Base-by-base conservation (phyloP, 2,797 vertebrate species). In the Chloroceryle inda region DNA sequence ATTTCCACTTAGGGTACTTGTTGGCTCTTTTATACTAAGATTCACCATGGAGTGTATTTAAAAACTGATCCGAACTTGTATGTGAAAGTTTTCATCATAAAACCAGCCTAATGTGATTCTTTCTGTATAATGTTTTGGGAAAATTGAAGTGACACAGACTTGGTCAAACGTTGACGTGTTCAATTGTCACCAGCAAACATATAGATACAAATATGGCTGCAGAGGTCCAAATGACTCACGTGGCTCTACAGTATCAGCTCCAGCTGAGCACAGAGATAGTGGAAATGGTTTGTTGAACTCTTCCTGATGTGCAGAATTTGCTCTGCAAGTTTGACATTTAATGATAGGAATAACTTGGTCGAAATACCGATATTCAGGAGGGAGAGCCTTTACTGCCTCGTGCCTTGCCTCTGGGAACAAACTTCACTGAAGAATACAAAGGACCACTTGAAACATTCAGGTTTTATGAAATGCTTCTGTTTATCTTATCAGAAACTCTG, bases 401-500 rank as follows among this genome's bases (percentile, higher is more conserved):
- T 69, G 64, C 18, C 27, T 89, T 72, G 24, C 44, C 64, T 66
- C 66, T 66, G 63, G 58, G 62, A 92, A 74, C 44, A 77, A 61
- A 47, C 66, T 67, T 68, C 23, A 33, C 27, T 55, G 40, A 55
- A 3, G 58, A 58, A 58, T 14, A 52, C 0, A 19, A 87, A 90
- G 56, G 40, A 49, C n/a, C 21, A 61, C 24, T 4, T 68, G 62
- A 64, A 89, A 86, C 47, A 74, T 77, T 58, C 45, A 55, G 56
- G 18, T 5, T 66, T 90, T 85, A 20, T 89, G 77, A 81, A 97
- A 94, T 24, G 5, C 55, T 68, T 76, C 22, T 24, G 5, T 20
- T 3, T 94, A 84, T 94, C 95, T 95, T 94, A 96, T 96, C 74
- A 61, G 76, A 80, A 84, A 8, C 40, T 40, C 55, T 27, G 73